These are phyloP conservation scores for Pristionchus maxplancki DNA, from an alignment of 2,888 invertebrate species.

Conservation along the genomic window DNA sequence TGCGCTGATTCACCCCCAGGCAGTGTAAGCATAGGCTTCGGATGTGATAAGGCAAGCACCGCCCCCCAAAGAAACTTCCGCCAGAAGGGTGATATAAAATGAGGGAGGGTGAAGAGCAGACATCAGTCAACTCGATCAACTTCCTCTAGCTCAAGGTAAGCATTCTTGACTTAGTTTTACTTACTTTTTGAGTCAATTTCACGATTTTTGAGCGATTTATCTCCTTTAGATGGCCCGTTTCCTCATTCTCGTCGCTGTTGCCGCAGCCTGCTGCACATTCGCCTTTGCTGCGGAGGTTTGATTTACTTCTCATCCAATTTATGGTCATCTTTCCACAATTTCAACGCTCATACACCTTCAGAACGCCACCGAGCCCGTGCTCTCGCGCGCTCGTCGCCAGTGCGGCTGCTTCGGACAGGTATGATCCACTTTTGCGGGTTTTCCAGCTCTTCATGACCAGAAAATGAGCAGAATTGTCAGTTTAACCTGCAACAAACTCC, in stretches of 20 bases:
- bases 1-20: not conserved
- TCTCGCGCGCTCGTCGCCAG: not conserved
- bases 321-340: not conserved
- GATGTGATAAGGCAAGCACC: not conserved
- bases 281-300: not conserved
- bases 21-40: not conserved
- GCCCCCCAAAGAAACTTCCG: not conserved
- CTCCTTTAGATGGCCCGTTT: not conserved
- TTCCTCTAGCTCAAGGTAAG: not conserved
- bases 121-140: not conserved
- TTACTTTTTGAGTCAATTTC: too few relatives aligned
- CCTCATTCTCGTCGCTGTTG: not conserved
- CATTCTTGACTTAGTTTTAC: not conserved
- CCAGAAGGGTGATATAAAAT: not conserved
- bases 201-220: not conserved
- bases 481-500: not conserved
- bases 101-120: not conserved
- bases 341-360: not conserved
- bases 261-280: not conserved
- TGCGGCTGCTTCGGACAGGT: slow-evolving; percentile 42
- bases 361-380: not conserved
- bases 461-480: too few relatives aligned
- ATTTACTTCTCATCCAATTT: not conserved
- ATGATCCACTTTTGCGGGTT: too few relatives aligned
- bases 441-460: too few relatives aligned